Base-by-base conservation (phyloP, 1,140 invertebrate genomes). In the Zaprionus ornatus region DNA sequence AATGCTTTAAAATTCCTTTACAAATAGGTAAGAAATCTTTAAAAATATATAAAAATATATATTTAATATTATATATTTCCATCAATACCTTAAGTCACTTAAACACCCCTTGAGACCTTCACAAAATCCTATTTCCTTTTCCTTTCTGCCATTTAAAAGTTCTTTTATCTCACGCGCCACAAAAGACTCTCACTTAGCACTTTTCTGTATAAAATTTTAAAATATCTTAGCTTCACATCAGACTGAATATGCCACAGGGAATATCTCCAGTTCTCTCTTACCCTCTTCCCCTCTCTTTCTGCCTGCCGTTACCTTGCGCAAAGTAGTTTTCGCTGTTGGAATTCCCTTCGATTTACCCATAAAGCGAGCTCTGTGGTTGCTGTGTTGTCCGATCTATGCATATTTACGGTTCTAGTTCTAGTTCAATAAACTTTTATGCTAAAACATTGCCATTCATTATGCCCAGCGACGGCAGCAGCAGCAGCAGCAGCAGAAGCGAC, bases 391-490 rank as follows among this genome's bases (percentile, higher is more conserved):
- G 54, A 67, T 85, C 56, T 48, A 66, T 66, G 42, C 70, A 55
- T 74, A 64, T 63, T 76, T 68, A 76, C 50, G 61, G 56, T 45
- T 81, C 55, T 74, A 45, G 71, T 59, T 54, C 56, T 90, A 77
- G 85, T 88, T 88, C 85, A 88, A 88, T 90, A 88, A 88, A 88
- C 85, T 85, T 88, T 88, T 88, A 88, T 90, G 85, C 84, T 90
- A 84, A 87, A 88, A 90, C 80, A 80, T 62, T 84, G 78, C 57
- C 82, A 63, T 79, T 88, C 80, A 76, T 76, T 77, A 77, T 40
- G 69, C 17, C 25, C 63, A 23, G 54, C 45, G 13, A 4, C 29
- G 17, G 6, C 19, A 25, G 29, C 17, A 54, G 7, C 17, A 7
- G 6, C 19, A 25, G 29, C 17, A 54, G 7, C 17, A 7, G 21